Conservation (phyloP, 2,888 invertebrate genomes). For the Calameuta filiformis region DNA sequence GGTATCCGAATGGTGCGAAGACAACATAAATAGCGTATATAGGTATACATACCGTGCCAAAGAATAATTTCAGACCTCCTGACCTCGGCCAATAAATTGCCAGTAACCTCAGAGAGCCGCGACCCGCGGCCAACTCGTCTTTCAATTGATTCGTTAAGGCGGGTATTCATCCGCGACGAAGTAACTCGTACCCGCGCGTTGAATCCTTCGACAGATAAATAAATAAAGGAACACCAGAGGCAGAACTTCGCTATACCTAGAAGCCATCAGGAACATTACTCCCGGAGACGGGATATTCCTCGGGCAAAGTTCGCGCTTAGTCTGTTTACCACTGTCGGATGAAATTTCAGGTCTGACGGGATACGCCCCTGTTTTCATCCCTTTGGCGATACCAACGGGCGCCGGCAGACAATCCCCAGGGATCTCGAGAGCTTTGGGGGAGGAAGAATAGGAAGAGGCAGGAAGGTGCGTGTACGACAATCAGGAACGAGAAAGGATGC, state of each 20-base stretch:
- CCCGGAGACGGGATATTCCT: background rate
- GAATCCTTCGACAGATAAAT: background rate
- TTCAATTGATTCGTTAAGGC: background rate
- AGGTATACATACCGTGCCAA: background rate
- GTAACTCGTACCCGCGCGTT: background rate
- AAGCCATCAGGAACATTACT: background rate
- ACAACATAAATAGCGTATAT: background rate
- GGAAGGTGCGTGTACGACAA: background rate
- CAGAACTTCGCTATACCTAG: background rate
- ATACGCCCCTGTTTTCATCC: background rate
- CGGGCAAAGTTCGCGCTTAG: background rate
- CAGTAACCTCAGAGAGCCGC: background rate
- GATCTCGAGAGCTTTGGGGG: background rate
- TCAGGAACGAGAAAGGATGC: background rate
- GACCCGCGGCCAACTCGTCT: background rate
- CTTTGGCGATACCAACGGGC: background rate
- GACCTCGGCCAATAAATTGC: background rate
- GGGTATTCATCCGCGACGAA: background rate
- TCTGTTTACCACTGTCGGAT: background rate
- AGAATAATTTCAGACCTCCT: background rate
- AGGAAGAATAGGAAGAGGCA: background rate
- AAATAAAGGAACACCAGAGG: background rate
- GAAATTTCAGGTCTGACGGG: background rate
- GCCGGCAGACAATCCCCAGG: background rate
- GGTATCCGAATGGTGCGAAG: background rate